phyloP scores from a whole-genome alignment of 2,113 vertebrate species.

The Pantherophis guttatus region DNA sequence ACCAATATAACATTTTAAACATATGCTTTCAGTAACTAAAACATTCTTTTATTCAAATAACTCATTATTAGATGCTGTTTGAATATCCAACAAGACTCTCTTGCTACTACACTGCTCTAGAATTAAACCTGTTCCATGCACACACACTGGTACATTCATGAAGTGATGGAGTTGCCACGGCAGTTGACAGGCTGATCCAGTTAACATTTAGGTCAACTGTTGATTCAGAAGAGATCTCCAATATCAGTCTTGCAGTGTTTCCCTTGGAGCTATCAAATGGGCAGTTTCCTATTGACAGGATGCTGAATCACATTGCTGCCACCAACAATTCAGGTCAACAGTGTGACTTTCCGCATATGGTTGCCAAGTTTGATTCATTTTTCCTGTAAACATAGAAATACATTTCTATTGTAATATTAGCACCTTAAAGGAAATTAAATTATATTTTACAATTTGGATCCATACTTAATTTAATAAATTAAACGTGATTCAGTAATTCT shows the following conservation, averaged over 20 bases:
- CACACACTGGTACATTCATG: not conserved
- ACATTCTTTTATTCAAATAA: not conserved
- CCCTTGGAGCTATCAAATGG: not conserved
- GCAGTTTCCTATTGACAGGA: not conserved
- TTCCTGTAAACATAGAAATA: not conserved
- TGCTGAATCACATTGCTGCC: not conserved
- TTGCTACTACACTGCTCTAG: not conserved
- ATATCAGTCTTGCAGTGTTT: not conserved
- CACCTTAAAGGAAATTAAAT: not conserved
- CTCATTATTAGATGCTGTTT: not conserved
- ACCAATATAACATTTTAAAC: not conserved
- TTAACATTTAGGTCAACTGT: not conserved
- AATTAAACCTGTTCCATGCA: not conserved
- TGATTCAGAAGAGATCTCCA: not conserved
- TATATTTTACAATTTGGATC: not conserved
- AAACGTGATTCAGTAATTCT: not conserved
- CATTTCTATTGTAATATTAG: not conserved
- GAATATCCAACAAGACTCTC: not conserved
- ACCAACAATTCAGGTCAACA: not conserved
- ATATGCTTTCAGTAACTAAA: not conserved
- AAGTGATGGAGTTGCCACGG: not conserved
- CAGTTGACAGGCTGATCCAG: not conserved
- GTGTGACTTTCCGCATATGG: not conserved
- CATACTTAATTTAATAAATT: not conserved
- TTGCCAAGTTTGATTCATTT: not conserved